Evolutionary conservation across 2,797 vertebrate genomes (phyloP), one percentile per base, ranked within the genome.

Genomic region (Coregonus ussuriensis): DNA sequence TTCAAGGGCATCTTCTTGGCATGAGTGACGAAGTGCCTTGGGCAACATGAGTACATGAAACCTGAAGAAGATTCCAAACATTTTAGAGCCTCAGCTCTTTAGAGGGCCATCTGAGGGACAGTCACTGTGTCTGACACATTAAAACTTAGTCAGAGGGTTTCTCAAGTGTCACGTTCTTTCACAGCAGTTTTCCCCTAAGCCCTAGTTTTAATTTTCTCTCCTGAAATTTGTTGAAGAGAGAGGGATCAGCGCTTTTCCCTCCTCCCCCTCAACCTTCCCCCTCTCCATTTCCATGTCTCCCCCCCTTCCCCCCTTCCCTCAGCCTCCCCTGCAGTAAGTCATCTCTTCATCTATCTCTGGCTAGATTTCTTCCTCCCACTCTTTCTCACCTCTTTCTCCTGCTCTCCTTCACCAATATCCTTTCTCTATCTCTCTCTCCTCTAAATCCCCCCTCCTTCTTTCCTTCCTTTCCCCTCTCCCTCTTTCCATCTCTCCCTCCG

Each of bases 1-100:
- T 76, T 37, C 11, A 41, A 37, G n/a, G 56, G 9, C 41, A 47
- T n/a, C 14, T 37, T 52, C 63, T 63, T 84, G 29, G 62, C 82
- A 82, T 80, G 79, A 74, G 79, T 66, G 81, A 70, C 71, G 80
- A 69, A 18, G 80, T 2, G 82, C 88, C 88, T 70, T 29, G 1
- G 81, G 81, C 41, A 66, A 71, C 74, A 35, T 0, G 3, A 59
- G 41, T 85, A 63, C 88, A 81, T 88, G 74, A 88, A 89, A 86
- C 82, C 71, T 79, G 80, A 79, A 74, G 86, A 86, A 87, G 84
- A 91, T 89, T 89, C 90, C 85, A 92, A 91, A 88, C 86, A 86
- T 82, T 65, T 82, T 65, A 4, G 3, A 75, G 84, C 70, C 87
- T 29, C 75, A 85, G 88, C 82, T 87, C 69, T 77, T 79, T 47